These are phyloP conservation scores for Halichondria panicea DNA, from an alignment of 37 sponge, comb jelly and placozoan species.

Conservation along the genomic window DNA sequence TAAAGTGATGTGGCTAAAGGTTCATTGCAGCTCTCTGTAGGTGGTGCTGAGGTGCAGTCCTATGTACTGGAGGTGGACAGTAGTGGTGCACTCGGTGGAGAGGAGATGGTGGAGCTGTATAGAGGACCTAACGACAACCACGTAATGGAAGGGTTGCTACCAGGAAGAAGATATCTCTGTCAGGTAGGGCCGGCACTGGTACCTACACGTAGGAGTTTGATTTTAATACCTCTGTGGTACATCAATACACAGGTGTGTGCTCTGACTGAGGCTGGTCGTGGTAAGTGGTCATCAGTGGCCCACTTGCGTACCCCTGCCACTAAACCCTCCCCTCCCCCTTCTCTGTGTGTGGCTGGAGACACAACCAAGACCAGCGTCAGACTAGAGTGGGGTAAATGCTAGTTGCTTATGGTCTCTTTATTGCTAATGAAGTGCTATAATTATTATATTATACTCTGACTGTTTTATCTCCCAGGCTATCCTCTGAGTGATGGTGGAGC, in stretches of 20 bases:
- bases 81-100: neutral
- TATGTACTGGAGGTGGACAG: conserved; percentile 12
- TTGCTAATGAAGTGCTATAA: too few species aligned
- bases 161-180: conserved; percentile 42
- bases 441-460: neutral
- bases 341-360: conserved; percentile 23
- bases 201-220: neutral
- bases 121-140: conserved; percentile 19
- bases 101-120: conserved; percentile 16
- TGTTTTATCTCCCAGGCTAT: conserved; percentile 20
- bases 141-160: conserved; percentile 17
- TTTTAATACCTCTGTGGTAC: neutral
- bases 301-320: conserved; percentile 36
- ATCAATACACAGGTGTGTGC: conserved; percentile 54
- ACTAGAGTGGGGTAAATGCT: conserved; percentile 45
- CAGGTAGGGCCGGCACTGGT: neutral
- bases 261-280: conserved; percentile 21
- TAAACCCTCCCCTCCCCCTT: conserved; percentile 36
- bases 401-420: too few species aligned
- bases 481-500: conserved; percentile 71
- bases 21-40: too few species aligned
- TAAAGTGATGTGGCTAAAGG: too few species aligned
- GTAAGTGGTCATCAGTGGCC: conserved; percentile 40
- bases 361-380: conserved; percentile 30
- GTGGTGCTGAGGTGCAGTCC: conserved; percentile 15